A percentile compares a stretch with the other conserved stretches of the same genome.
These are phyloP conservation scores for Brachionus koreanus DNA, from an alignment of 1,140 invertebrate genomes.

Conservation along the genomic window DNA sequence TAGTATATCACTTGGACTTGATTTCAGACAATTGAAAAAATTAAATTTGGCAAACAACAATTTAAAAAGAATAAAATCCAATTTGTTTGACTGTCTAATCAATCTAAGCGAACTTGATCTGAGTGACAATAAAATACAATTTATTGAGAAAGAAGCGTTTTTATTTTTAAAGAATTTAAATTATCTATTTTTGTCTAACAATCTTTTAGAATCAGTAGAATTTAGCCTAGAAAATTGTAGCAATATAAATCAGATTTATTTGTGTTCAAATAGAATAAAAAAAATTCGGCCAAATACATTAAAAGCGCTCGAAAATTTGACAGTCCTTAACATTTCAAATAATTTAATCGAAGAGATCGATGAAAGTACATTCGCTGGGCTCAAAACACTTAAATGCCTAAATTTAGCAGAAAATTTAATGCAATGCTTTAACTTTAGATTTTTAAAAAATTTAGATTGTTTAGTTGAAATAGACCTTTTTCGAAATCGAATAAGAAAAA, in stretches of 20 bases:
- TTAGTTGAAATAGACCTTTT: not conserved
- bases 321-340: not conserved
- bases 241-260: not conserved
- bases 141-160: not conserved
- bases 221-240: not conserved
- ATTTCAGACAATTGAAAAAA: not conserved
- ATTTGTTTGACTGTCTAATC: not conserved
- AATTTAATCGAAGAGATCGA: not conserved
- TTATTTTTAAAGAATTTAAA: not conserved
- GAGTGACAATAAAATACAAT: not conserved
- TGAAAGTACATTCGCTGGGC: not conserved
- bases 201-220: not conserved
- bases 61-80: not conserved
- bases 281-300: not conserved
- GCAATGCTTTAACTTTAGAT: not conserved
- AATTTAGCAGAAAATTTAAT: not conserved
- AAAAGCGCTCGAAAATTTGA: not conserved
- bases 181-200: not conserved
- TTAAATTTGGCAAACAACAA: not conserved
- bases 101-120: constrained; percentile 20
- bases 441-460: not conserved
- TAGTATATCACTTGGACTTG: not conserved
- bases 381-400: not conserved
- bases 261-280: constrained; percentile 5
- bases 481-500: not conserved